A percentile compares a stretch with the other conserved stretches of the same genome.
Evolutionary conservation across 2,888 invertebrate genomes (phyloP).

Genomic region (Oeneis ivallda): DNA sequence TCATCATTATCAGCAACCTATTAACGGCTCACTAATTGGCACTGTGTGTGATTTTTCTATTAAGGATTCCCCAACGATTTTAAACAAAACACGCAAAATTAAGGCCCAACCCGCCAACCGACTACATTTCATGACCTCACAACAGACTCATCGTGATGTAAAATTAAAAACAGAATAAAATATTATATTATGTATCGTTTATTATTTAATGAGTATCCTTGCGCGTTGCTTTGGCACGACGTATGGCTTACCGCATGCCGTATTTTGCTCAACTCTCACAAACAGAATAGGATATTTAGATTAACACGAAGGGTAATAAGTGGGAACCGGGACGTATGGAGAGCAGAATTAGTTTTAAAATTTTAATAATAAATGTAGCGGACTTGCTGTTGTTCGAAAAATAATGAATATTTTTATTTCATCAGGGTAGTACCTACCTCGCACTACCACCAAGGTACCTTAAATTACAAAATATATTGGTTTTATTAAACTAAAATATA

Average conservation of each 20-base stretch:
- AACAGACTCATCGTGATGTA: slow-evolving; percentile 40
- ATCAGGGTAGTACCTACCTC: slow-evolving; percentile 17
- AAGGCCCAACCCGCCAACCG: background rate
- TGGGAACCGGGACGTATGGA: slow-evolving; percentile 46
- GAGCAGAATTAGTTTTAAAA: slow-evolving; percentile 57
- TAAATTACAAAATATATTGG: too few species aligned
- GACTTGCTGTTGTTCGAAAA: slow-evolving; percentile 15
- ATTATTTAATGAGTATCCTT: slow-evolving; percentile 70
- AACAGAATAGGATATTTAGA: slow-evolving; percentile 75
- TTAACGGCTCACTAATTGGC: too few species aligned
- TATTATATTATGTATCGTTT: slow-evolving; percentile 75
- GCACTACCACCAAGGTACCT: too few species aligned
- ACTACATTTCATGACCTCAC: background rate
- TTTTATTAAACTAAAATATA: too few species aligned
- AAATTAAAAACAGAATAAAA: slow-evolving; percentile 77
- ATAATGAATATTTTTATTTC: slow-evolving; percentile 28
- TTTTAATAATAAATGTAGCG: slow-evolving; percentile 37
- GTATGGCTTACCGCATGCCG: slow-evolving; percentile 58
- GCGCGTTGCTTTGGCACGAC: slow-evolving; percentile 32
- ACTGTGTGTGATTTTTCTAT: too few species aligned
- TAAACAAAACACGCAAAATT: background rate
- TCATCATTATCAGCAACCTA: too few species aligned
- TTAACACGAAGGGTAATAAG: slow-evolving; percentile 56
- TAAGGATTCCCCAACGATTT: background rate
- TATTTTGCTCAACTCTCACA: slow-evolving; percentile 66